Evolutionary conservation across 2,113 vertebrate species (phyloP).

Genomic region (Dinomys branickii): DNA sequence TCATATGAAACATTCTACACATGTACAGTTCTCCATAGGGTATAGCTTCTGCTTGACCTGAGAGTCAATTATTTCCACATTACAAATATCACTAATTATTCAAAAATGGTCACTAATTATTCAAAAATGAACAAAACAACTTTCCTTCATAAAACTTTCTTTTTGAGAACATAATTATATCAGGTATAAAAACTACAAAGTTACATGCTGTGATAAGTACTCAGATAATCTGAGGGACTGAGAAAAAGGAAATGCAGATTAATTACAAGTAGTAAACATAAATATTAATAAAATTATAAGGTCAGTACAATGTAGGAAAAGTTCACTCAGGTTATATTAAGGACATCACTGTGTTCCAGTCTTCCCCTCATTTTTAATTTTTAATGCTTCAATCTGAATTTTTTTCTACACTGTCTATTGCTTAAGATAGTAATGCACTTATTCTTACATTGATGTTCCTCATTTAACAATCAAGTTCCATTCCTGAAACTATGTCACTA

Average conservation of each 20-base stretch:
- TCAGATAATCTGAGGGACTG: neutral
- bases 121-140: neutral
- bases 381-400: neutral
- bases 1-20: neutral
- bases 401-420: neutral
- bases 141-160: neutral
- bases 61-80: neutral
- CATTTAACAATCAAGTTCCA: neutral
- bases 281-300: neutral
- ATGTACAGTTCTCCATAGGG: neutral
- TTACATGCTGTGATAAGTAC: neutral
- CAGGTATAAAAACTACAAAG: neutral
- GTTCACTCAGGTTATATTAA: neutral
- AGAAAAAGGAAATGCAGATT: neutral
- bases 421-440: neutral
- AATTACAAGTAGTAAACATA: neutral
- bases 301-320: neutral
- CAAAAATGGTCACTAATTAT: neutral
- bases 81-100: neutral
- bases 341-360: neutral
- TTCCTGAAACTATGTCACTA: neutral
- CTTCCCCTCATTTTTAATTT: neutral
- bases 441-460: neutral
- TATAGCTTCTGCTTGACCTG: neutral
- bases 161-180: neutral